Conservation (phyloP, 2,888 invertebrate species). For the Drosophila greeni region DNA sequence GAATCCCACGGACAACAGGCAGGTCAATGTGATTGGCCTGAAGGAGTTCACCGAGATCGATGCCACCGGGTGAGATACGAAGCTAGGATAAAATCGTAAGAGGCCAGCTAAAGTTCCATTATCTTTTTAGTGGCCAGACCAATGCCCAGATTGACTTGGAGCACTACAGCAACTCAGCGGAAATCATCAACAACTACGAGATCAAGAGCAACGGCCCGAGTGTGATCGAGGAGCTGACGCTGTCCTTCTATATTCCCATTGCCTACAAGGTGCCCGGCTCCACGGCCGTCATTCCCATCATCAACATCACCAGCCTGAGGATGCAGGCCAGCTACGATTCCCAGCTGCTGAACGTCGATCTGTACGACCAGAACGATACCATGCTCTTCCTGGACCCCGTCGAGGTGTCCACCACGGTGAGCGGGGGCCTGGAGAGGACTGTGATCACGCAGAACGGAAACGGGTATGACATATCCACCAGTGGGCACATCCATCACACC, state of each 20-base stretch:
- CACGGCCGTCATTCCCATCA: conserved; percentile 68
- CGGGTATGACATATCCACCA: conserved; percentile 57
- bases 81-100: no score
- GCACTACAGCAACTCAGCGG: conserved; percentile 68
- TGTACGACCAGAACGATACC: conserved; percentile 75
- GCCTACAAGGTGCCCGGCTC: conserved; percentile 68
- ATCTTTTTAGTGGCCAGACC: conserved; percentile 64
- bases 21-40: conserved; percentile 69
- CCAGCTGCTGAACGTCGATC: conserved; percentile 70
- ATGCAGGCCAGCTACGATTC: conserved; percentile 76
- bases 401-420: conserved; percentile 59
- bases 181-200: conserved; percentile 76
- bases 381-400: conserved; percentile 73
- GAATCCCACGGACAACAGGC: conserved; percentile 71
- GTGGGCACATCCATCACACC: conserved; percentile 57
- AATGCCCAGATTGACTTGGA: conserved; percentile 75
- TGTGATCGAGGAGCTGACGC: conserved; percentile 73
- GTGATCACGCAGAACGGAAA: conserved; percentile 45
- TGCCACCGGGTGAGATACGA: conserved; percentile 73
- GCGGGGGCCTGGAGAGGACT: conserved; percentile 32
- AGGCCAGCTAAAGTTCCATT: no score
- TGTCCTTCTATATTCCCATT: conserved; percentile 76
- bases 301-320: conserved; percentile 75
- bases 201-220: conserved; percentile 78
- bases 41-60: conserved; percentile 77